Evolutionary conservation across 2,888 invertebrate genomes (phyloP).

Genomic region (Sceliomorpha sp.): DNA sequence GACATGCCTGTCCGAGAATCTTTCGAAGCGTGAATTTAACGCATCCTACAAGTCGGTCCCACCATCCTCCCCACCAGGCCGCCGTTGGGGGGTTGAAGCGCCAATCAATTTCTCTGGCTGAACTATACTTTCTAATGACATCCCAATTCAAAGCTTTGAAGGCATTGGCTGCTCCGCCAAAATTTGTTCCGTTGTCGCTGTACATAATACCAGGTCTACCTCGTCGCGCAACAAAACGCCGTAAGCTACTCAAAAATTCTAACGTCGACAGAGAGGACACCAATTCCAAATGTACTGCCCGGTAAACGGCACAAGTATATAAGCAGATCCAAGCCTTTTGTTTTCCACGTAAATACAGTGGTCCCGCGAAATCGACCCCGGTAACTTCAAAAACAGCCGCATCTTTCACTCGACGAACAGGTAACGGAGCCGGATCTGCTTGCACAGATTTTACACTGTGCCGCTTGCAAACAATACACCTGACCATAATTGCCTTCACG

Average conservation of each 20-base stretch:
- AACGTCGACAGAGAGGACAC: conserved; percentile 63
- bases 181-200: conserved; percentile 76
- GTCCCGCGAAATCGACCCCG: conserved; percentile 72
- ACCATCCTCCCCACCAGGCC: conserved; percentile 80
- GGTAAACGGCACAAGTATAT: conserved; percentile 72
- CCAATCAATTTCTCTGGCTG: conserved; percentile 60
- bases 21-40: conserved; percentile 72
- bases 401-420: conserved; percentile 61
- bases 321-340: conserved; percentile 68
- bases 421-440: conserved; percentile 60
- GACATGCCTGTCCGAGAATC: conserved; percentile 68
- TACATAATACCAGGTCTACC: conserved; percentile 65
- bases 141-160: conserved; percentile 62
- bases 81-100: conserved; percentile 74
- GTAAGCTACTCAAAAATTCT: conserved; percentile 61
- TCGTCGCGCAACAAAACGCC: conserved; percentile 52
- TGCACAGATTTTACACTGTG: conserved; percentile 53
- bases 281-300: conserved; percentile 75
- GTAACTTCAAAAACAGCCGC: conserved; percentile 55
- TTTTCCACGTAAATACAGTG: conserved; percentile 61
- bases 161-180: conserved; percentile 66
- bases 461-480: conserved; percentile 51
- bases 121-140: conserved; percentile 44
- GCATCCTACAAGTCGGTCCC: conserved; percentile 74
- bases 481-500: conserved; percentile 28